Conservation (phyloP, 2,797 vertebrate species). For the Hemitrygon akajei region DNA sequence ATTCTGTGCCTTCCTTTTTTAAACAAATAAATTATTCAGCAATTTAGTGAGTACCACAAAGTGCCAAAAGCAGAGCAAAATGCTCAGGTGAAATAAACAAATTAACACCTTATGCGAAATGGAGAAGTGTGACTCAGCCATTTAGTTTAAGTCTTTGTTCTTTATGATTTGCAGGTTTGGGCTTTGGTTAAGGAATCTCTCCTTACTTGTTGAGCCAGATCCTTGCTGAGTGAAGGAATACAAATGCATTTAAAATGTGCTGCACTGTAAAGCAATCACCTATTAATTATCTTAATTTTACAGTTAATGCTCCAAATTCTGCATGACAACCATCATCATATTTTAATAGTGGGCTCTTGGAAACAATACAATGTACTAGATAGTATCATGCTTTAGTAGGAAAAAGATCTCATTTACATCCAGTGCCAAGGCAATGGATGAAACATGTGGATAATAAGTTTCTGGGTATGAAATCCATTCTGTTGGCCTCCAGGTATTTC, state of each 20-base stretch:
- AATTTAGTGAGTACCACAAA: neutral
- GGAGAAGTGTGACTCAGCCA: neutral
- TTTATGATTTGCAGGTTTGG: neutral
- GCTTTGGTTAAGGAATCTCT: neutral
- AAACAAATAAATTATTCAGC: neutral
- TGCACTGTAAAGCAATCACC: neutral
- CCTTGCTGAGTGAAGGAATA: neutral
- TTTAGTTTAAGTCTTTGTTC: neutral
- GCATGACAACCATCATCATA: neutral
- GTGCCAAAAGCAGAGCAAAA: neutral
- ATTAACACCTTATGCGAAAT: neutral
- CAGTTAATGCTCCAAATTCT: neutral
- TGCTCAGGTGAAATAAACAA: neutral
- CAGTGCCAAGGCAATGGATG: neutral
- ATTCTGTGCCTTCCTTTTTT: neutral
- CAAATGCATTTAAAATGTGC: neutral
- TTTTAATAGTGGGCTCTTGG: neutral
- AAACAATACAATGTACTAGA: neutral
- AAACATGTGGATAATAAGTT: constrained; percentile 19
- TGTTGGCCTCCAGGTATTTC: constrained; percentile 3
- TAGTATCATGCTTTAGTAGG: neutral
- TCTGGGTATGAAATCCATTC: neutral
- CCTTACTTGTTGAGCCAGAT: neutral
- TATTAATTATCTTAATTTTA: neutral
- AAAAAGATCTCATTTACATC: constrained; percentile 23